Evolutionary conservation across 2,113 vertebrate species (phyloP), one percentile per base, ranked within the genome.

Genomic region (Dolichotis patagonum): DNA sequence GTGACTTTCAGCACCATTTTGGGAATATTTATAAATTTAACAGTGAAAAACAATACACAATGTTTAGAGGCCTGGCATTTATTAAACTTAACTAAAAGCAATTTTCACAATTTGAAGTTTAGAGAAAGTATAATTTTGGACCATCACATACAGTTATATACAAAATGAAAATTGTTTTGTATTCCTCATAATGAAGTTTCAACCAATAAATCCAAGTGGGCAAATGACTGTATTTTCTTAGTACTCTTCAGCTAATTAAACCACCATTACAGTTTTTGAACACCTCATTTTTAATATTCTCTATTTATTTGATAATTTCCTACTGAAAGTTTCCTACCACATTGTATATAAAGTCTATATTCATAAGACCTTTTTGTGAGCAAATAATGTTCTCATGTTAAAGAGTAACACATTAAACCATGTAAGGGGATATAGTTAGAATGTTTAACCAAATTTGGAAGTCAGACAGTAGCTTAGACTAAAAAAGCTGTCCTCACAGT

Each of bases 51-150:
- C 95, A 98, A 98, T 97, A 91, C 93, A 93, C 88, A 98, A 56
- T 96, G 98, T 98, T 97, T 97, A 43, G 91, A 85, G 78, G 85
- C 96, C 97, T 98, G 97, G 98, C 96, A 98, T 65, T 97, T 77
- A 93, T 94, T 96, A 97, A 60, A 49, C 32, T 93, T 97, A 94
- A 85, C 67, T 90, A 96, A 82, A 92, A 97, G 5, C 7, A 4
- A 95, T 85, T 95, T 92, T 93, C 86, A 94, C 52, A 96, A 73
- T 69, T 41, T 58, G 54, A n/a, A 95, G 75, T 65, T 92, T 92
- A 95, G 13, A 91, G 35, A 84, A 88, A 12, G 32, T 65, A 11
- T 4, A 7, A 80, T 94, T 96, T 80, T 78, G 90, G 77, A 58
- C 46, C 20, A 91, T 78, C 81, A 90, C 32, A 28, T 85, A 38